Conservation (phyloP, 92 coral and sea anemone genomes). For the Palythoa grandis region DNA sequence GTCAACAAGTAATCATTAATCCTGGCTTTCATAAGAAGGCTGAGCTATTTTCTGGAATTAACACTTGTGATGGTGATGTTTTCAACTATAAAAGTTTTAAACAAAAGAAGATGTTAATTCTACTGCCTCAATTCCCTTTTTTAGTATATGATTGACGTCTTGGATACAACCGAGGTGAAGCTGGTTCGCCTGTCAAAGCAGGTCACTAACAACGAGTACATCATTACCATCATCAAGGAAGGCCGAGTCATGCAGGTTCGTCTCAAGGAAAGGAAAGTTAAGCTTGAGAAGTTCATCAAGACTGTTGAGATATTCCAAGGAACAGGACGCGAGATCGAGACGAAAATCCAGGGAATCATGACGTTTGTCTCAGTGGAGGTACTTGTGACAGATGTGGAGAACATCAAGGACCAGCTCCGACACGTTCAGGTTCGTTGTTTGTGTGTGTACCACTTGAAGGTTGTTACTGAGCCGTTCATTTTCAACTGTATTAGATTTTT, state of each 20-base stretch:
- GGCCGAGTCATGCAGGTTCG: conserved; percentile 91
- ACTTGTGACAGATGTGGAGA: conserved; percentile 78
- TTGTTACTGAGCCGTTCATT: no score
- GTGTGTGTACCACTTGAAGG: no score
- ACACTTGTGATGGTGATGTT: neutral
- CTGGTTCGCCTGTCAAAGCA: conserved; percentile 83
- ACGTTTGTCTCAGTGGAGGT: conserved; percentile 87
- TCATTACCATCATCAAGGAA: conserved; percentile 88
- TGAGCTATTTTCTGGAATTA: no score
- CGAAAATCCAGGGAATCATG: conserved; percentile 86
- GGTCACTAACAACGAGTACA: conserved; percentile 87
- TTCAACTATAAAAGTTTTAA: neutral
- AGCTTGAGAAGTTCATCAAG: conserved; percentile 87
- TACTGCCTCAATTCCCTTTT: neutral
- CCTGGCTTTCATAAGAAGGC: no score
- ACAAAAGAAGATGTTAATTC: neutral
- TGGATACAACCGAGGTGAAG: conserved; percentile 89
- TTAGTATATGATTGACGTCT: conserved; percentile 81
- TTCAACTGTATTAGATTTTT: no score
- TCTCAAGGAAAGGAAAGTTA: conserved; percentile 83
- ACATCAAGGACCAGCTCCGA: conserved; percentile 82
- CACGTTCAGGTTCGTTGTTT: conserved; percentile 73
- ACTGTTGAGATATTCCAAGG: conserved; percentile 90
- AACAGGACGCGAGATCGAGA: conserved; percentile 76
- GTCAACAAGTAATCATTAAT: no score